phyloP scores from a whole-genome alignment of 2,113 vertebrate species.

The Apus apus region DNA sequence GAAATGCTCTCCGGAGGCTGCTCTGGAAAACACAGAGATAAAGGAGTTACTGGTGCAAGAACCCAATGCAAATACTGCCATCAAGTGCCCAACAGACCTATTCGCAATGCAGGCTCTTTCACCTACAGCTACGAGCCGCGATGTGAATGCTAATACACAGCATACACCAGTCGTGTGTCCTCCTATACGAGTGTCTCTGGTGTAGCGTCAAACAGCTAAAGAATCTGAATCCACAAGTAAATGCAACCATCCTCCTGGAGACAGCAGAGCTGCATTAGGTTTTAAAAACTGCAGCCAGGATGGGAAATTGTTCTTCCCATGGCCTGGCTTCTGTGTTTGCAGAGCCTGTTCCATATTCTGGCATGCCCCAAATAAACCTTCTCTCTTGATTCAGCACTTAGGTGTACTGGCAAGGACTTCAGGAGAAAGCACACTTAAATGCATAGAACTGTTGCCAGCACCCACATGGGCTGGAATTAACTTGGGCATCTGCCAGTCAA shows the following conservation, averaged over 20 bases:
- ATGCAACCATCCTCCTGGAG: not conserved
- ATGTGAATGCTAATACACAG: not conserved
- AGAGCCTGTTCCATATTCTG: not conserved
- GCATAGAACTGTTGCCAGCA: fast-evolving
- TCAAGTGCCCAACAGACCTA: conserved; percentile 33
- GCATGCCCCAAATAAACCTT: not conserved
- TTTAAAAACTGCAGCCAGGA: not conserved
- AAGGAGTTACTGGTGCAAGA: not conserved
- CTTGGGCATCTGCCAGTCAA: fast-evolving
- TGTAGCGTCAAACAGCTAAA: not conserved
- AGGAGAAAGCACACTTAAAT: not conserved
- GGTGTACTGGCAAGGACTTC: not conserved
- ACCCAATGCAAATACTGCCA: conserved; percentile 64
- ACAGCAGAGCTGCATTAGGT: not conserved
- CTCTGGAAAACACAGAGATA: not conserved
- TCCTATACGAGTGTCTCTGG: fast-evolving
- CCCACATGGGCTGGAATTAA: fast-evolving
- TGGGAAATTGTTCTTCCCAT: not conserved
- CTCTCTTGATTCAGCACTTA: not conserved
- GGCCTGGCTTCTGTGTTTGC: not conserved
- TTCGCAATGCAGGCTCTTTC: not conserved
- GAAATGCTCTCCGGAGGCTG: not conserved
- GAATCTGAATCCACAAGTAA: not conserved
- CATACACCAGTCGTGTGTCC: no score
- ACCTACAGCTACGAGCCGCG: fast-evolving